These are phyloP conservation scores for Ashinkailepas kermadecensis DNA, from an alignment of 2,888 invertebrate genomes.

Conservation along the genomic window DNA sequence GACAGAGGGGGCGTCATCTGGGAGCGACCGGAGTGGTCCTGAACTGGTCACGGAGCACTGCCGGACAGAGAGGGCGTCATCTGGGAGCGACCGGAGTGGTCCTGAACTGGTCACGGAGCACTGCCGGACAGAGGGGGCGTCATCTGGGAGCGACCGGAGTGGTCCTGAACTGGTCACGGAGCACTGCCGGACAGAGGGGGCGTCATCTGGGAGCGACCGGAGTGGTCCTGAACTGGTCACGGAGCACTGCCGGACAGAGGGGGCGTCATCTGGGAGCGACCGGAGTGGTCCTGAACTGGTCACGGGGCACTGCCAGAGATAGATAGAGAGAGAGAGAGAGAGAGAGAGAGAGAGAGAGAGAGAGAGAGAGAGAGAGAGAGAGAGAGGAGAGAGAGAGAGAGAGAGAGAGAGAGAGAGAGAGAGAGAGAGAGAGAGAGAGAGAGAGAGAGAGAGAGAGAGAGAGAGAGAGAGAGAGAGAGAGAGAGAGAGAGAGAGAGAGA, in stretches of 20 bases:
- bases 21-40: no score
- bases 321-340: background rate
- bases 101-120: background rate
- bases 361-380: background rate
- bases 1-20: background rate
- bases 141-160: background rate
- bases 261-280: background rate
- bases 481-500: background rate
- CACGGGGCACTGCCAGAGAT: background rate
- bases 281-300: background rate
- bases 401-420: background rate
- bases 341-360: background rate
- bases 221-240: background rate
- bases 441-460: background rate
- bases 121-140: no score
- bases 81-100: background rate
- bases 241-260: background rate
- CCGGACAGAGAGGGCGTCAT: background rate
- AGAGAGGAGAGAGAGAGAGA: background rate
- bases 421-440: background rate
- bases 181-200: background rate
- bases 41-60: no score
- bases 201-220: background rate
- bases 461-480: background rate
- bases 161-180: background rate